Evolutionary conservation across 2,888 invertebrate species (phyloP), one percentile per base, ranked within the genome.

Genomic region (Drosophila cognata): DNA sequence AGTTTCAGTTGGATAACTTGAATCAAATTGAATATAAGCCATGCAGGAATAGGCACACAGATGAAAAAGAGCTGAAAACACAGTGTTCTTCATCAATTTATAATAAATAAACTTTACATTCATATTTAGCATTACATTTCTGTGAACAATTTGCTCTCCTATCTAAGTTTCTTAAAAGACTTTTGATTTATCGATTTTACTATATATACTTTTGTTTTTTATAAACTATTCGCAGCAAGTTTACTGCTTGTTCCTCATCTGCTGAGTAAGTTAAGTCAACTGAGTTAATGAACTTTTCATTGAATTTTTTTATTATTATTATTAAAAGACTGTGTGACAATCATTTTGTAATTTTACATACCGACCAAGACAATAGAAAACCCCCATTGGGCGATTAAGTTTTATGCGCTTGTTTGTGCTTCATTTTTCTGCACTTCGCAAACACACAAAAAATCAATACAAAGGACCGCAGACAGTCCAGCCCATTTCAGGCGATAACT

Each of bases 391-490:
- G 76, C 63, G 64, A 75, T 81, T 69, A 81, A 73, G 79, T 84
- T 73, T 84, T 64, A 81, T 79, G 62, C 70, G 78, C 67, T 68
- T 67, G 77, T 79, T 76, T 71, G 70, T 72, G 71, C 41, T 69
- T 81, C 66, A 72, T 71, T 65, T 71, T 58, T 50, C 56, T 66
- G 58, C 79, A 84, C 79, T 84, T 84, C 46, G 63, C 64, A 41
- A 62, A 48, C 62, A 63, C 48, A 61, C 35, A 52, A 60, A 58
- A 58, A 41, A 62, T 53, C 66, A 81, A 57, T 67, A 41, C 62
- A 57, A 71, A 63, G 55, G 59, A 61, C 67, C 62, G 71, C 59
- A 57, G 75, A 53, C 76, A 58, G 59, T 51, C 51, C 60, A n/a
- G 74, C 52, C 60, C 46, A 16, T 46, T 46, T 16, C 16, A 52